These are phyloP conservation scores for Pomatostomus ruficeps DNA, from an alignment of 2,113 vertebrate species.

Conservation along the genomic window DNA sequence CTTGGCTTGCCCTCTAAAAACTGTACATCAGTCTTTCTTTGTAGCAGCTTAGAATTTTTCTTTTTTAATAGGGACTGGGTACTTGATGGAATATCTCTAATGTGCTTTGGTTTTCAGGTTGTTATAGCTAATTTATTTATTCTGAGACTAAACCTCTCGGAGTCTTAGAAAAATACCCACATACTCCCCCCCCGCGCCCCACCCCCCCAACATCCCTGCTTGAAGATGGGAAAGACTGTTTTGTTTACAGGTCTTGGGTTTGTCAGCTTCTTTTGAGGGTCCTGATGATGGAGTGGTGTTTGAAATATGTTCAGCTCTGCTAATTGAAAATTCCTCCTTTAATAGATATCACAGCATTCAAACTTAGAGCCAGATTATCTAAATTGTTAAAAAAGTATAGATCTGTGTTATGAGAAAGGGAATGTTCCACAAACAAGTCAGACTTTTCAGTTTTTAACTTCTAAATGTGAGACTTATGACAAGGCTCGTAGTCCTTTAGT, in stretches of 20 bases:
- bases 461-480: background rate
- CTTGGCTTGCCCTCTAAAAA: background rate
- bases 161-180: background rate
- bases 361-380: background rate
- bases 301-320: background rate
- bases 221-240: background rate
- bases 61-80: background rate
- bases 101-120: background rate
- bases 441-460: background rate
- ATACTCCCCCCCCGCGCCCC: fast-evolving
- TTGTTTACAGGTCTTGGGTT: background rate
- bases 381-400: background rate
- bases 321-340: background rate
- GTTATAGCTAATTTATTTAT: background rate
- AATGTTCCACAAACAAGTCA: background rate
- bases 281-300: fast-evolving
- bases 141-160: background rate
- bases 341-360: background rate
- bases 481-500: background rate
- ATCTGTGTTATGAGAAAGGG: background rate
- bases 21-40: background rate
- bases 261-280: background rate
- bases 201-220: fast-evolving
- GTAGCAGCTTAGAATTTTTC: background rate
- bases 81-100: background rate